Evolutionary conservation across 2,113 vertebrate species (phyloP).

Genomic region (Corythornis vintsioides): DNA sequence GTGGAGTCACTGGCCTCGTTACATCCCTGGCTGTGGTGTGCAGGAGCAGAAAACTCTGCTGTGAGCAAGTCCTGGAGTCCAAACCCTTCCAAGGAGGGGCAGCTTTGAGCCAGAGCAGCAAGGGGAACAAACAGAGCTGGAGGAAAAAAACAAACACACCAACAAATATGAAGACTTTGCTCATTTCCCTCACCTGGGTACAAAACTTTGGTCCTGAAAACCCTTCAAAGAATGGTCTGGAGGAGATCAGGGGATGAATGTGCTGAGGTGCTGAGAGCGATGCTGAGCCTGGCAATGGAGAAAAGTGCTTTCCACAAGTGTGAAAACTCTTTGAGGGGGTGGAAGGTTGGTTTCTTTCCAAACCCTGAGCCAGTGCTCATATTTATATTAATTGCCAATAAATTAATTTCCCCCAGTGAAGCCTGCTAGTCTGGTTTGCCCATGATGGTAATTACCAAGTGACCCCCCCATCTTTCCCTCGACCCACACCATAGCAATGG

Average conservation of each 20-base stretch:
- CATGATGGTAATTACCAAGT: background rate
- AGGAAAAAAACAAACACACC: background rate
- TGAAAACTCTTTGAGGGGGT: background rate
- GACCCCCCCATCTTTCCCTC: background rate
- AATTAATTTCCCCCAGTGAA: accelerated
- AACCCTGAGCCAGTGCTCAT: background rate
- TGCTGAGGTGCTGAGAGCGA: background rate
- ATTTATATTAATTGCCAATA: background rate
- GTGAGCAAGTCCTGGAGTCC: background rate
- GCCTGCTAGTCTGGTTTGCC: background rate
- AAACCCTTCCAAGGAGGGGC: background rate
- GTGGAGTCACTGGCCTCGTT: constrained; percentile 62
- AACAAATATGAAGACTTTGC: background rate
- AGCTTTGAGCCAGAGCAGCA: background rate
- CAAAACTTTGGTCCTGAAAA: constrained; percentile 75
- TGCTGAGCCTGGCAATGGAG: background rate
- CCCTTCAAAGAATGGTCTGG: constrained; percentile 75
- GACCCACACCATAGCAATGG: accelerated
- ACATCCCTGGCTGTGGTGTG: background rate
- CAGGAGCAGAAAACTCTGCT: background rate
- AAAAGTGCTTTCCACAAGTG: background rate
- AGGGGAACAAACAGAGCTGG: background rate
- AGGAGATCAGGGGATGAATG: background rate
- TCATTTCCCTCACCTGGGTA: background rate
- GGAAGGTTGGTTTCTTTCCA: background rate